phyloP scores from a whole-genome alignment of 2,797 vertebrate species.

The Avahi laniger region DNA sequence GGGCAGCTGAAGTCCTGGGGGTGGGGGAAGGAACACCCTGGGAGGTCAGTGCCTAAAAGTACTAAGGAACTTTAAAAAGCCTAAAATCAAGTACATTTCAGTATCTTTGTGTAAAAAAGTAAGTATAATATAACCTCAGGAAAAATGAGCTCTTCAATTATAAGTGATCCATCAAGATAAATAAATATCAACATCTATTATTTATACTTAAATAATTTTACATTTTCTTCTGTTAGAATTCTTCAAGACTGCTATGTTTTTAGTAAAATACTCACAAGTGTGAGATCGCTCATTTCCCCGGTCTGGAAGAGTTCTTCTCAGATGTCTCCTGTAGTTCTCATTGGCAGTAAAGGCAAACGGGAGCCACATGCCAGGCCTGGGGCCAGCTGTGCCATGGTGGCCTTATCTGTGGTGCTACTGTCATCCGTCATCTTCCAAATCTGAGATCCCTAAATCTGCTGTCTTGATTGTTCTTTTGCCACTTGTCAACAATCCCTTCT shows the following conservation, averaged over 20 bases:
- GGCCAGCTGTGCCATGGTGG: rapidly evolving
- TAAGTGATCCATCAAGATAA: background rate
- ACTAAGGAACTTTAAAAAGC: background rate
- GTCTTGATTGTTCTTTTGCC: background rate
- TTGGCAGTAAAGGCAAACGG: rapidly evolving
- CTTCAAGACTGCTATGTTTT: background rate
- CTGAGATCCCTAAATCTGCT: background rate
- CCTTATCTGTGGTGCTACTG: rapidly evolving
- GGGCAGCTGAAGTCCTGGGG: background rate
- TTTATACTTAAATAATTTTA: background rate
- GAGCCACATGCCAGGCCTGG: rapidly evolving
- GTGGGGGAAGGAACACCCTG: rapidly evolving
- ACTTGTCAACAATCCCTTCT: slow-evolving; percentile 86
- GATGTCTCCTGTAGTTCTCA: rapidly evolving
- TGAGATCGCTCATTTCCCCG: rapidly evolving
- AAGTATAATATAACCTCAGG: background rate
- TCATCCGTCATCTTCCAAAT: slow-evolving; percentile 37
- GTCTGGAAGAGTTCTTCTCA: background rate
- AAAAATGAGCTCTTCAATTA: background rate
- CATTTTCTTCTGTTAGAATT: background rate
- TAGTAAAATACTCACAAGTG: too few relatives aligned
- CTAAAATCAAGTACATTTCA: background rate
- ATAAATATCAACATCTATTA: background rate
- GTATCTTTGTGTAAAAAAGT: background rate
- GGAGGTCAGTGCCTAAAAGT: background rate